These are phyloP conservation scores for Serilophus lunatus DNA, from an alignment of 2,113 vertebrate genomes.

Conservation along the genomic window DNA sequence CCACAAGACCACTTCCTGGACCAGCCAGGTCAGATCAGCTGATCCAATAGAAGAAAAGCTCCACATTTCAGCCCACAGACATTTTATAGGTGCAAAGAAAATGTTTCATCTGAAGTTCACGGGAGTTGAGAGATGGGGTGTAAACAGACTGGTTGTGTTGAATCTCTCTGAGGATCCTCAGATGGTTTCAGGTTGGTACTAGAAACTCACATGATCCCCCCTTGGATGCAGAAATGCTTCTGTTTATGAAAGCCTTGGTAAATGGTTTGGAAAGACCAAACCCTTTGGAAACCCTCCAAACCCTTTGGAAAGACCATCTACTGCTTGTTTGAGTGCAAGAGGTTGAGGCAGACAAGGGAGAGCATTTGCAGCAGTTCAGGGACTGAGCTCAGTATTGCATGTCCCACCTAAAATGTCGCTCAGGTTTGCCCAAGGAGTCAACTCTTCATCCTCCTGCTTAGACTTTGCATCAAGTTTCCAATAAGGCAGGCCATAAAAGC, in stretches of 20 bases:
- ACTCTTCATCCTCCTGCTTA: not conserved
- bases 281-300: too few species aligned
- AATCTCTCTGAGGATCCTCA: too few species aligned
- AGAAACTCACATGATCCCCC: not conserved
- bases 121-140: not conserved
- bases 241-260: not conserved
- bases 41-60: not conserved
- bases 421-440: not conserved
- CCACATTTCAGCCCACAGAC: not conserved
- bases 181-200: not conserved
- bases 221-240: not conserved
- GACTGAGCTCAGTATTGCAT: not conserved
- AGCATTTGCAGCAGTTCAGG: not conserved
- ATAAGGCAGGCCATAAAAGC: not conserved
- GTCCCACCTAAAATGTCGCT: fast-evolving
- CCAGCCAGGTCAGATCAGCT: not conserved
- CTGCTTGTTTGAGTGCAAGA: not conserved
- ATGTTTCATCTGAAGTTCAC: not conserved
- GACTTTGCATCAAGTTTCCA: not conserved
- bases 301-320: not conserved
- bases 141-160: not conserved
- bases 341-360: not conserved
- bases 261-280: not conserved
- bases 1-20: not conserved
- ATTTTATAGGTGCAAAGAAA: not conserved